Evolutionary conservation across 2,113 vertebrate genomes (phyloP), one percentile per base, ranked within the genome.

Genomic region (Hymenochirus boettgeri): DNA sequence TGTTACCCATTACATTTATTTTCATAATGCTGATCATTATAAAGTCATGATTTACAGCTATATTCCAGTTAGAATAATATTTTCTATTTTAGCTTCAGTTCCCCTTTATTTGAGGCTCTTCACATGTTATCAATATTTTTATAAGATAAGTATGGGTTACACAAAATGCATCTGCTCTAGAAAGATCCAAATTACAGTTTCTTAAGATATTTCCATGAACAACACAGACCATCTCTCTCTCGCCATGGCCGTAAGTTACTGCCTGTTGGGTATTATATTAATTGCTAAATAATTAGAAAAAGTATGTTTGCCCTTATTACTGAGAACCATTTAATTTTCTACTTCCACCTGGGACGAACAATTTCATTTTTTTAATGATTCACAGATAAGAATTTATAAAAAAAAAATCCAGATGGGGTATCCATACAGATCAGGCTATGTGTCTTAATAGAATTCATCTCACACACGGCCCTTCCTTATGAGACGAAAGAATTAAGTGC

Each of bases 251-350:
- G 57, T 57, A 69, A 69, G 65, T 60, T 53, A 69, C 60, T 60
- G 65, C 65, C 65, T 69, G 65, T 69, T 60, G 65, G 65, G 65
- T 69, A 69, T 69, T 69, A 60, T 69, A 69, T 69, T 69, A 69
- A 69, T 69, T 69, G 65, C 56, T 53, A 69, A 69, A 69, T 69
- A 69, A 69, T 69, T 69, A 69, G 65, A 69, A 69, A 67, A 69
- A 69, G 65, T 69, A 69, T 69, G n/a, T 69, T 69, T 69, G 65
- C 65, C 65, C 65, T 69, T 69, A 69, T 69, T 69, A 59, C 65
- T 21, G 65, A 69, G 65, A 69, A 69, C 65, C 60, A 56, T 69
- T 69, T 69, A 69, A 69, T 69, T 69, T 54, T 69, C 33, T 59
- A 53, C 65, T 69, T 69, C 65, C 65, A 69, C 65, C 65, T 69